A percentile compares a stretch with the other conserved stretches of the same genome.
phyloP scores from a whole-genome alignment of 92 coral and sea anemone species.

The Phymanthus crucifer region DNA sequence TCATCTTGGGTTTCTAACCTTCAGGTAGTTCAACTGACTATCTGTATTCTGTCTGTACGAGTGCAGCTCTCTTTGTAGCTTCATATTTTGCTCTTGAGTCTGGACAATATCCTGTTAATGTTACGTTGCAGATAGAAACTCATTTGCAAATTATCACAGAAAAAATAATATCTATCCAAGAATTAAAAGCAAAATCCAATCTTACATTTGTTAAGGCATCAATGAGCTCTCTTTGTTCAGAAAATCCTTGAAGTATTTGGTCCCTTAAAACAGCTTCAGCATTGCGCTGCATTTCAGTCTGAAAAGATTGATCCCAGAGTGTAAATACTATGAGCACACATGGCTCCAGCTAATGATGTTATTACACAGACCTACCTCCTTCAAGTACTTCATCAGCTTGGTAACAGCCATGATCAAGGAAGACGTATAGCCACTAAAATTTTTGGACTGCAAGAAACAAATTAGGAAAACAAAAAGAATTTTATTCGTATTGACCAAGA shows the following conservation, averaged over 20 bases:
- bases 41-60: slow-evolving; percentile 71
- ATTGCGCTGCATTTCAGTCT: slow-evolving; percentile 87
- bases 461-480: no score
- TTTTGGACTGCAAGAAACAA: slow-evolving; percentile 53
- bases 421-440: slow-evolving; percentile 92
- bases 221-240: slow-evolving; percentile 85
- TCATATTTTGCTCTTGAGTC: slow-evolving; percentile 80
- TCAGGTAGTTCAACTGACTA: slow-evolving; percentile 69
- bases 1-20: slow-evolving; percentile 65
- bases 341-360: background rate
- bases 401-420: slow-evolving; percentile 85
- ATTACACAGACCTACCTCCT: slow-evolving; percentile 57
- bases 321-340: no score
- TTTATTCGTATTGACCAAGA: no score
- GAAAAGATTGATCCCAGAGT: background rate
- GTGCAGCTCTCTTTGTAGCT: slow-evolving; percentile 56
- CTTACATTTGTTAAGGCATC: slow-evolving; percentile 96
- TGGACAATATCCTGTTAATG: slow-evolving; percentile 72
- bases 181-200: background rate
- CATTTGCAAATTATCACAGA: background rate
- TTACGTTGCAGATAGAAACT: background rate
- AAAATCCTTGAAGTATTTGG: slow-evolving; percentile 80
- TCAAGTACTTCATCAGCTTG: slow-evolving; percentile 85
- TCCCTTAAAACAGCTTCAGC: slow-evolving; percentile 75
- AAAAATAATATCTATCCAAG: background rate